These are phyloP conservation scores for Apis dorsata DNA, from an alignment of 1,140 invertebrate genomes.

Conservation along the genomic window DNA sequence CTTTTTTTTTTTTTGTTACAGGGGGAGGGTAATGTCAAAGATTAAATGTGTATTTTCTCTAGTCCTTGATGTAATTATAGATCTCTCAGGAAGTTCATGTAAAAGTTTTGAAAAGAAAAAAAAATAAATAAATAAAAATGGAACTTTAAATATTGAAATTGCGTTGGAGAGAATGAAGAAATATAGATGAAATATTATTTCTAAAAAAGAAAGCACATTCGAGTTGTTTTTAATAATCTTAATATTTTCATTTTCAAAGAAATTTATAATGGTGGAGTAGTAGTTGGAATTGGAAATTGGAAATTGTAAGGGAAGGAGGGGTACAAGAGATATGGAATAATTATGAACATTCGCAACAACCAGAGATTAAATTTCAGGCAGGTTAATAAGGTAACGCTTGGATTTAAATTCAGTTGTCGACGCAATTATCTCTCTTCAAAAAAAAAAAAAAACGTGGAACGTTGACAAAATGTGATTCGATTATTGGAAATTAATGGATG, in stretches of 20 bases:
- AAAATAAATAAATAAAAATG: no score
- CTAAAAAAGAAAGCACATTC: no score
- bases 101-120: no score
- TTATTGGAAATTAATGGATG: not conserved
- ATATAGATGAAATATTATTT: no score
- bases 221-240: no score
- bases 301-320: not conserved
- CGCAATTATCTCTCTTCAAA: not conserved
- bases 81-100: no score
- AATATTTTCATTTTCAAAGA: no score
- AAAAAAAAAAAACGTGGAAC: not conserved
- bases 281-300: not conserved
- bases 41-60: no score
- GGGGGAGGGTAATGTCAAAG: no score
- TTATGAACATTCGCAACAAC: not conserved
- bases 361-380: not conserved
- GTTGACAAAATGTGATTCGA: not conserved
- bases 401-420: not conserved
- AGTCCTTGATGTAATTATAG: no score
- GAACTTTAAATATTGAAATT: no score
- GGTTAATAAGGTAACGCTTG: not conserved
- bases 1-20: not conserved
- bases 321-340: not conserved
- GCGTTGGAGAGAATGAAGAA: no score
- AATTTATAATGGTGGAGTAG: not conserved